Base-by-base conservation (phyloP, 2,888 invertebrate species). In the Nebria brevicollis region DNA sequence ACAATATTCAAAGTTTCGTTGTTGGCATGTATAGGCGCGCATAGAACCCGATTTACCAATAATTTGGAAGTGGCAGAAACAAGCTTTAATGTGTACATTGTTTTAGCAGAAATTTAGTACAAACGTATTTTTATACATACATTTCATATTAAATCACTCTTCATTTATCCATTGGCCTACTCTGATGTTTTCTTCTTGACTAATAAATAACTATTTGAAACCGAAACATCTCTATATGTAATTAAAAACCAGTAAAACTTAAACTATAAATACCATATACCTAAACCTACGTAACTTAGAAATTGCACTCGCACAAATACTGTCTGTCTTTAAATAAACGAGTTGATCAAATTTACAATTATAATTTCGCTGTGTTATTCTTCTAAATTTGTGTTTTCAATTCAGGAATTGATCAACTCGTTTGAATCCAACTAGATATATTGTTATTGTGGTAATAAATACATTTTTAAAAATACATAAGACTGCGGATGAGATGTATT, bases 61-160 rank as follows among this genome's bases (percentile, higher is more conserved):
- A 70, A 70, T 70, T 70, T 70, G 20, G 34, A 70, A 25, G 25
- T 70, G 70, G 13, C 70, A 75, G 64, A 72, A 78, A 54, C 75
- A 75, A 81, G 80, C 80, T 81, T 81, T 81, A 81, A 81, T 75
- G 70, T 79, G 68, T 75, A 75, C n/a, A 79, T 78, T 79, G 79
- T 75, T 81, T 81, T 75, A 81, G 80, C 72, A 72, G 75, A 81
- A 78, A 81, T 79, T 79, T 79, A 79, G 79, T 81, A 81, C 80
- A 75, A 75, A 75, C 75, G 80, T 81, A 81, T 81, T 81, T 81
- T 81, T 81, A 81, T 81, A 81, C 80, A 81, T 81, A 75, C 80
- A 75, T 81, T 43, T 20, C 26, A 70, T 70, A 68, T 75, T 42
- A 70, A 66, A 72, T 68, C 64, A 65, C 25, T 76, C 73, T 73